phyloP scores from a whole-genome alignment of 53 echinoderm and acorn worm genomes.

The Patiria pectinifera region DNA sequence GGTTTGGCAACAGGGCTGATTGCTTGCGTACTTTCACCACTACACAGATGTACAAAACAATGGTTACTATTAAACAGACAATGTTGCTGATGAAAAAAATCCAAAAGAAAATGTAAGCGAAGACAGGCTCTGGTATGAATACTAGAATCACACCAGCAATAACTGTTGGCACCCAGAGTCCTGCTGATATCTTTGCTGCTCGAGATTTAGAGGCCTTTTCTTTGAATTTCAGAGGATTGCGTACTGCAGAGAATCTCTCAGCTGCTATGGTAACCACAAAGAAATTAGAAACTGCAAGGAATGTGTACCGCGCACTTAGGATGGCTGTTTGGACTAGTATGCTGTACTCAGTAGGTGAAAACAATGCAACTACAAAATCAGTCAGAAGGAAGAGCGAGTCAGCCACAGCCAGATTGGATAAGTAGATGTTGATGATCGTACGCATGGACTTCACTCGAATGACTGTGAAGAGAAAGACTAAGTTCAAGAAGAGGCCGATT shows the following conservation, averaged over 20 bases:
- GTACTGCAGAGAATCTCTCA: too few species aligned
- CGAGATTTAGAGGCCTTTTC: not conserved
- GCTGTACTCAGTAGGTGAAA: not conserved
- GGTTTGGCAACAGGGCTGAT: too few species aligned
- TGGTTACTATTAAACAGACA: not conserved
- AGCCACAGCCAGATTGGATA: not conserved
- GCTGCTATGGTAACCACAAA: not conserved
- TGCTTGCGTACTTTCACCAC: not conserved
- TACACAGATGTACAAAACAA: not conserved
- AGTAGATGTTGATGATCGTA: too few species aligned
- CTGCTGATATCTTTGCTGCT: not conserved
- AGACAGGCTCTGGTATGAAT: not conserved
- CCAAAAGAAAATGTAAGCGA: not conserved
- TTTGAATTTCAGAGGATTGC: too few species aligned
- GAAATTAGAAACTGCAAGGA: not conserved
- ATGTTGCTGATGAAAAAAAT: not conserved
- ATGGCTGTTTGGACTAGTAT: not conserved
- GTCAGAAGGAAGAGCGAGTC: not conserved
- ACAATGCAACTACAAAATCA: not conserved
- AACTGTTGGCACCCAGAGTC: too few species aligned
- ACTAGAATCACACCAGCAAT: too few species aligned
- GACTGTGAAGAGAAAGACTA: too few species aligned
- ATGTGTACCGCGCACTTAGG: not conserved
- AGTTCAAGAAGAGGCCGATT: too few species aligned
- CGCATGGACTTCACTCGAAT: too few species aligned